These are phyloP conservation scores for Porites evermanni DNA, from an alignment of 92 coral and sea anemone species.

Conservation along the genomic window DNA sequence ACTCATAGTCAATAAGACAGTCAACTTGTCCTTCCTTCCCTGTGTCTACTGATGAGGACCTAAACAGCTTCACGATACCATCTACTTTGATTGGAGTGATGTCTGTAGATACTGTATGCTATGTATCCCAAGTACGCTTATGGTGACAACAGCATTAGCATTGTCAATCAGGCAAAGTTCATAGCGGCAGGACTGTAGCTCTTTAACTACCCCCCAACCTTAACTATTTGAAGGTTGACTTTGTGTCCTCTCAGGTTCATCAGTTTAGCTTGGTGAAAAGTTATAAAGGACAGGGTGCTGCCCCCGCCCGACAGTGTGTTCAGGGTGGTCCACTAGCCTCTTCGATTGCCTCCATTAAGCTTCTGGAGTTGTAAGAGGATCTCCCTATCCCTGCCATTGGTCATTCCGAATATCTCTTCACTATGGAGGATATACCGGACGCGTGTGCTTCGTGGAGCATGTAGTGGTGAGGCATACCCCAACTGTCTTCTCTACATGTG, in stretches of 20 bases:
- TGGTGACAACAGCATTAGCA: background rate
- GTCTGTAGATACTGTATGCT: slow-evolving; percentile 18
- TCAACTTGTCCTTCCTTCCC: slow-evolving; percentile 30
- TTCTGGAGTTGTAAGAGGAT: slow-evolving; percentile 18
- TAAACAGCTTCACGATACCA: slow-evolving; percentile 27
- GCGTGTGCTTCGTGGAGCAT: slow-evolving; percentile 38
- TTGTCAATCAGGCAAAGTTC: slow-evolving; percentile 34
- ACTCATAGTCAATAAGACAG: slow-evolving; percentile 52
- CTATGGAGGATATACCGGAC: slow-evolving; percentile 16
- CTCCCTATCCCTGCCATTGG: slow-evolving; percentile 2
- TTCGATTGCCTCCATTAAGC: background rate
- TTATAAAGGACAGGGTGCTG: slow-evolving; percentile 38
- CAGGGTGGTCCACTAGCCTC: slow-evolving; percentile 19
- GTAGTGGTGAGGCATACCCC: slow-evolving; percentile 44
- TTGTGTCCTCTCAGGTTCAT: background rate
- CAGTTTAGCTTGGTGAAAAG: slow-evolving; percentile 26
- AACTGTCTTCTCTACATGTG: slow-evolving; percentile 47
- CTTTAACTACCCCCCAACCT: slow-evolving; percentile 34
- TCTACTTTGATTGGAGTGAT: slow-evolving; percentile 16
- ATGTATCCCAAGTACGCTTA: slow-evolving; percentile 38
- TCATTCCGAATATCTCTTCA: slow-evolving; percentile 5
- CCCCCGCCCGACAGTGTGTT: slow-evolving; percentile 48
- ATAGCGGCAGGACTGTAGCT: slow-evolving; percentile 7
- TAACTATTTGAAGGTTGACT: slow-evolving; percentile 27
- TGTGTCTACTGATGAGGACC: slow-evolving; percentile 13